Base-by-base conservation (phyloP, 1,140 invertebrate genomes). In the Probaryconus sp. region DNA sequence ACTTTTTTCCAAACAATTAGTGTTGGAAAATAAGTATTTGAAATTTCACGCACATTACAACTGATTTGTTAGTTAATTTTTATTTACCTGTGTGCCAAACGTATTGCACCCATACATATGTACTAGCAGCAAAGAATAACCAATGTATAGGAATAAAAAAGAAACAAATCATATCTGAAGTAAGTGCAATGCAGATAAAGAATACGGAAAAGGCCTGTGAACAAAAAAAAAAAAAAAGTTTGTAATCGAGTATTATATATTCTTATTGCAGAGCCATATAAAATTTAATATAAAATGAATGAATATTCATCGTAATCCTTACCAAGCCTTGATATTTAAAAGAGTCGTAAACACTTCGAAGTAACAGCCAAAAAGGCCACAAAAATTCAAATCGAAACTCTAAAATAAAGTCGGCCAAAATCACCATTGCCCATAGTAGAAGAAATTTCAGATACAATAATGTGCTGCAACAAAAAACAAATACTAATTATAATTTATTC, bases 381-480 rank as follows among this genome's bases (percentile, higher is more conserved):
- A 99, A 91, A 89, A 98, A 98, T 91, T 99, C 98, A 91, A 99
- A 98, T 79, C 98, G 95, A 89, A 99, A 99, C 89, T 99, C 97
- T 86, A 99, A 90, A 89, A 99, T 93, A 88, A 98, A 98, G 89
- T 99, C 98, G 77, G 96, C 96, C 87, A 97, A 90, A 83, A 99
- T 94, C 60, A 99, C 96, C 85, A 97, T 91, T 71, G 94, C 92
- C 97, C 97, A 99, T 87, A 99, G 91, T 87, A 98, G 89, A 76
- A 99, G 90, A 89, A 99, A 97, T 88, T 98, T 98, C 87, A 98
- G 88, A 89, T 99, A 99, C 82, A 98, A 89, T 81, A 99, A 91
- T 76, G 96, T 95, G 89, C 96, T 98, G 92, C 77, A 93, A 93
- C 65, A 88, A 85, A 85, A 83, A 71, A 79, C 48, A 33, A 33